Percentiles rank a stretch among this genome's conserved stretches.
These are phyloP conservation scores for Dromiciops gliroides DNA, from an alignment of 2,113 vertebrate species.

Conservation along the genomic window DNA sequence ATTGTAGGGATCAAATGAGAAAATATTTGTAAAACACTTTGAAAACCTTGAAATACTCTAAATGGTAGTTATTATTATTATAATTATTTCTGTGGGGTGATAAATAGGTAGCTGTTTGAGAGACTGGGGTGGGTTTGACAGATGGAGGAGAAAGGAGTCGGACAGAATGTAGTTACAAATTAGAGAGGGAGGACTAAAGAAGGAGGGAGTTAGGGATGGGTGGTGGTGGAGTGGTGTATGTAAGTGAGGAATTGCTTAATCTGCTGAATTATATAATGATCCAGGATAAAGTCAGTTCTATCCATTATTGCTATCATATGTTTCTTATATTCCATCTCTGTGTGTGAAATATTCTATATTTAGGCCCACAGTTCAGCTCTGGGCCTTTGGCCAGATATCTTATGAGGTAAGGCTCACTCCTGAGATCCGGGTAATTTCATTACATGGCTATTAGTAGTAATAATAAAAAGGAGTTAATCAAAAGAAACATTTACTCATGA, in stretches of 20 bases:
- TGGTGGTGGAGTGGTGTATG: too few species aligned
- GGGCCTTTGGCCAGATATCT: not conserved
- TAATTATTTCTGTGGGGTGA: not conserved
- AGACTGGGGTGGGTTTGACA: not conserved
- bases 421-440: not conserved
- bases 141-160: not conserved
- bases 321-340: not conserved
- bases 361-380: not conserved
- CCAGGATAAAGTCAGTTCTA: not conserved
- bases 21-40: not conserved
- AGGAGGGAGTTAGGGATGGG: not conserved
- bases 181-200: not conserved
- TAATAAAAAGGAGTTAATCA: not conserved
- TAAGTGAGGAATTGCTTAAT: not conserved
- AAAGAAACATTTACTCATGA: conserved; percentile 4
- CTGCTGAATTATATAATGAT: not conserved
- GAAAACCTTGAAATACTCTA: not conserved
- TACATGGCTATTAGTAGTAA: not conserved
- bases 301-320: not conserved
- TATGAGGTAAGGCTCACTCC: not conserved
- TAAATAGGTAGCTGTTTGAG: not conserved
- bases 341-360: not conserved
- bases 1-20: not conserved
- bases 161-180: not conserved
- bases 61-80: not conserved